phyloP scores from a whole-genome alignment of 1,140 invertebrate genomes.

The Asbolus verrucosus region DNA sequence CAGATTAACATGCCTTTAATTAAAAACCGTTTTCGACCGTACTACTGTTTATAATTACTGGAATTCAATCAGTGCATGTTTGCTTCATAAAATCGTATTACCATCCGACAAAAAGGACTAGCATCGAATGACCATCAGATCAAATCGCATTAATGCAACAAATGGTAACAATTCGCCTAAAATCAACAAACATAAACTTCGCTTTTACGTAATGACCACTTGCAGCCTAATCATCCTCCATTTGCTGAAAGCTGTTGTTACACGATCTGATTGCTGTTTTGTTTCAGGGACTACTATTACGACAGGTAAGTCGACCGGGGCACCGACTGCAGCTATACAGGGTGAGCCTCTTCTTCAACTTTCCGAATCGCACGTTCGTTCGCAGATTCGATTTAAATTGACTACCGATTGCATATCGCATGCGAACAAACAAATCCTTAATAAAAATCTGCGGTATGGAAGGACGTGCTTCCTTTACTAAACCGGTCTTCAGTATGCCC shows the following conservation, averaged over 20 bases:
- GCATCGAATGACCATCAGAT: neutral
- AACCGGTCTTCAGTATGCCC: neutral
- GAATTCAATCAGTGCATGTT: constrained; percentile 23
- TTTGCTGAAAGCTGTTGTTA: constrained; percentile 3
- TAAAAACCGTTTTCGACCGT: no score
- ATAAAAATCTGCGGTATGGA: constrained; percentile 32
- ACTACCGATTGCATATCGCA: constrained; percentile 17
- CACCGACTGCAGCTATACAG: neutral
- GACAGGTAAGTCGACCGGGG: constrained; percentile 67
- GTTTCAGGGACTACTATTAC: constrained; percentile 73
- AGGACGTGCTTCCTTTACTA: constrained; percentile 17
- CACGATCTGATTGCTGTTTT: constrained; percentile 57
- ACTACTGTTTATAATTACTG: no score
- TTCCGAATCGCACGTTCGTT: no score
- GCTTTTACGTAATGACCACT: neutral
- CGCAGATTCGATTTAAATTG: constrained; percentile 31
- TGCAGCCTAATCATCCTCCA: constrained; percentile 1
- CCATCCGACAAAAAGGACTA: no score
- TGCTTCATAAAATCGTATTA: neutral
- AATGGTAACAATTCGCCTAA: neutral
- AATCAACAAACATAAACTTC: constrained; percentile 5
- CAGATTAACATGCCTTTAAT: no score
- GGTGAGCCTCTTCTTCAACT: no score
- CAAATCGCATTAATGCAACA: no score
- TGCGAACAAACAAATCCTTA: constrained; percentile 38